phyloP scores from a whole-genome alignment of 2,888 invertebrate species.

The Agrotis clavis region DNA sequence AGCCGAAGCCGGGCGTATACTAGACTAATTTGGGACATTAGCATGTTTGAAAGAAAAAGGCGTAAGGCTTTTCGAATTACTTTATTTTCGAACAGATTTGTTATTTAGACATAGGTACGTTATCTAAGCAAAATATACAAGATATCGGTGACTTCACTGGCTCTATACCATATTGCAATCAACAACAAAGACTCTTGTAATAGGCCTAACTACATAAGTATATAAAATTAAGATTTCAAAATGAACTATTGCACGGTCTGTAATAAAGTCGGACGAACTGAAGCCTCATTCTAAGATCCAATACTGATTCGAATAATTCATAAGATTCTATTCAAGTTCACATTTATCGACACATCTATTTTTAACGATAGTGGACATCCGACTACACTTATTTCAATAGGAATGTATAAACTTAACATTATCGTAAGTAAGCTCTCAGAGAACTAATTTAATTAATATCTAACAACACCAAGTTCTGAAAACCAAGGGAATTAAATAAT shows the following conservation, averaged over 20 bases:
- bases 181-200: slow-evolving; percentile 49
- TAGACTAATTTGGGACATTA: background rate
- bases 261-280: slow-evolving; percentile 37
- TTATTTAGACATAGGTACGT: slow-evolving; percentile 74
- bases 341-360: slow-evolving; percentile 50
- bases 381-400: slow-evolving; percentile 74
- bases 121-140: slow-evolving; percentile 82
- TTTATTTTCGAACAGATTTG: slow-evolving; percentile 83
- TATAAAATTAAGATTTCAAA: slow-evolving; percentile 54
- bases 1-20: background rate
- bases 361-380: slow-evolving; percentile 48
- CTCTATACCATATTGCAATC: slow-evolving; percentile 58
- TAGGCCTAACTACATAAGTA: slow-evolving; percentile 55
- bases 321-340: slow-evolving; percentile 38
- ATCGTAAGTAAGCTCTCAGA: slow-evolving; percentile 72
- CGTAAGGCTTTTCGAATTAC: slow-evolving; percentile 70
- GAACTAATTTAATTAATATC: slow-evolving; percentile 60
- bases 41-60: slow-evolving; percentile 18
- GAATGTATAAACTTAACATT: slow-evolving; percentile 86
- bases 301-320: slow-evolving; percentile 54
- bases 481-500: slow-evolving; percentile 55
- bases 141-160: slow-evolving; percentile 68
- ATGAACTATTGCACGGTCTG: slow-evolving; percentile 61
- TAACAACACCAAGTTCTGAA: slow-evolving; percentile 61
- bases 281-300: slow-evolving; percentile 56